These are phyloP conservation scores for Ectemnius continuus DNA, from an alignment of 2,888 invertebrate species.

Conservation along the genomic window DNA sequence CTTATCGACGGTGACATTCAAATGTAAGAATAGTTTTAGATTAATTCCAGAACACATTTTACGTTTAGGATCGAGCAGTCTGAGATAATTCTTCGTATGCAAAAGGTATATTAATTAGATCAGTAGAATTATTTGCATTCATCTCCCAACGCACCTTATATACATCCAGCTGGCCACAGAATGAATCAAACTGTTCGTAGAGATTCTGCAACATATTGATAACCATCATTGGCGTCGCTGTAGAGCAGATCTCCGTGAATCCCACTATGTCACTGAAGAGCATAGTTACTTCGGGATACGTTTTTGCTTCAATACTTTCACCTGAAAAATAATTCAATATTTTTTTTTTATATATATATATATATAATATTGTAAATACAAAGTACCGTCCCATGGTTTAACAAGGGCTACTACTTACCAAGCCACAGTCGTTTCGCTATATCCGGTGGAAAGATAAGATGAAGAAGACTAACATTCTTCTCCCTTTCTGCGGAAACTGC, in stretches of 20 bases:
- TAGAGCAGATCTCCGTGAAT: conserved; percentile 96
- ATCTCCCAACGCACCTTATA: conserved; percentile 86
- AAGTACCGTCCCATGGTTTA: background rate
- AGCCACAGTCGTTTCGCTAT: conserved; percentile 96
- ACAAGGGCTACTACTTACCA: conserved; percentile 80
- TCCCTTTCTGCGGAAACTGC: conserved; percentile 95
- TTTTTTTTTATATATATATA: background rate
- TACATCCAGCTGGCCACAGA: conserved; percentile 94
- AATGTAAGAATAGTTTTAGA: too few species aligned
- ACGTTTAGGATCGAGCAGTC: too few species aligned
- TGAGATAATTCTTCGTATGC: too few species aligned
- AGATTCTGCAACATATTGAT: conserved; percentile 96
- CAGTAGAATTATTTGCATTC: background rate
- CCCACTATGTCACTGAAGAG: conserved; percentile 97
- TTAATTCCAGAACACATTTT: too few species aligned
- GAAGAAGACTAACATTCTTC: conserved; percentile 95
- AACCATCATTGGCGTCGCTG: conserved; percentile 96
- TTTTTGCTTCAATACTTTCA: conserved; percentile 94
- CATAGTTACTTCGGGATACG: conserved; percentile 96
- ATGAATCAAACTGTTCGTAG: conserved; percentile 95
- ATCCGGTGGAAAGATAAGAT: conserved; percentile 96
- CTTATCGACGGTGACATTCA: too few species aligned
- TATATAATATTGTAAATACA: background rate
- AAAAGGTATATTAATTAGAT: background rate
- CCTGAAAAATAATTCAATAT: conserved; percentile 79